Evolutionary conservation across 2,888 invertebrate species (phyloP), one percentile per base, ranked within the genome.

Genomic region (Lissocephala sabroskyi): DNA sequence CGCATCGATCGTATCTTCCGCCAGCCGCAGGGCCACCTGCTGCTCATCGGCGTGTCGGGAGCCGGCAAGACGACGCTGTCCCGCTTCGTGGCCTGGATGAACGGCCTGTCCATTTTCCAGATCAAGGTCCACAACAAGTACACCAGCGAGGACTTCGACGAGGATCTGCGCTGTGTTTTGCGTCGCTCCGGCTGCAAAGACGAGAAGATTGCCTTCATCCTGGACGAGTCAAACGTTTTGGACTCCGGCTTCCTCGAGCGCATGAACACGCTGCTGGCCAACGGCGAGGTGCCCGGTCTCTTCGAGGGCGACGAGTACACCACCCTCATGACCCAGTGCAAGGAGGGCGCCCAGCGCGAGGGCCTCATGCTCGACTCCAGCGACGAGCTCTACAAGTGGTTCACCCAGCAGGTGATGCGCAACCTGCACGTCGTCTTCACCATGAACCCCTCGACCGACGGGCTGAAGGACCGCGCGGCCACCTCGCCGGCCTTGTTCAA

Each of bases 31-130:
- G 99, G 99, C 47, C 99, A 99, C 86, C 86, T 99, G 66, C 86
- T 99, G 73, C 88, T 99, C 5, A 99, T 99, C 79, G 99, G 99
- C 62, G 98, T 98, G 4, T 98, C 98, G 43, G 99, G 99, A 37
- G 97, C 98, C 61, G 99, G 99, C 63, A 99, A 99, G 87, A 99
- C 99, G 1, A 99, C 99, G 7, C 89, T 99, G 65, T 98, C 98
- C 18, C 89, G 99, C 63, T 99, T 99, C 85, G 99, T 99, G 26
- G 99, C 99, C 41, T 99, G 99, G 98, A 97, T 99, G 94, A 99
- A 99, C 84, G 99, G 99, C 5, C 88, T 99, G 29, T 96, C 95
- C 64, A 97, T 99, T 52, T 99, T 98, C 91, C 98, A 99, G 88
- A 98, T 99, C 65, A 97, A 98, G 88, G 96, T 94, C 67, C 99